Evolutionary conservation across 2,888 invertebrate species (phyloP).

Genomic region (Caenorhabditis zanzibari): DNA sequence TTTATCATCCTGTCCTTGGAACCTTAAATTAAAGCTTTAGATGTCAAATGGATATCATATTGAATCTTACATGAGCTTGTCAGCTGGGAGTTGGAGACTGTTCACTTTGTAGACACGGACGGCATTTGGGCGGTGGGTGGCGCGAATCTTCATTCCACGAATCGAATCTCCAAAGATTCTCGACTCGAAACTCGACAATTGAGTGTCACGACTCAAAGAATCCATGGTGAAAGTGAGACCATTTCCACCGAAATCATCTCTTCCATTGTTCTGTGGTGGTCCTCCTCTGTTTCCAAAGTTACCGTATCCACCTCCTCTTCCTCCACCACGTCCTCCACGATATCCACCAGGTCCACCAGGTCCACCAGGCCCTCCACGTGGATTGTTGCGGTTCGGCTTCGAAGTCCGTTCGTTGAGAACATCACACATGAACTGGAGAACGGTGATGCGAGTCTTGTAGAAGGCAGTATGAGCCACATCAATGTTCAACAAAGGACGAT

Average conservation of each 20-base stretch:
- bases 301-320: constrained; percentile 46
- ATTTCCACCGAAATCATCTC: constrained; percentile 56
- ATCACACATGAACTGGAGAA: constrained; percentile 81
- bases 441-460: constrained; percentile 78
- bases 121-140: constrained; percentile 75
- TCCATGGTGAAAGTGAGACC: constrained; percentile 65
- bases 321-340: constrained; percentile 55
- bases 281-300: constrained; percentile 55
- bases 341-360: constrained; percentile 56
- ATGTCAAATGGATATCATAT: background rate
- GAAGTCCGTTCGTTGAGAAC: constrained; percentile 73
- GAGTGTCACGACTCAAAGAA: constrained; percentile 68
- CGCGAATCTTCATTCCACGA: constrained; percentile 77
- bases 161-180: constrained; percentile 75
- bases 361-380: constrained; percentile 51
- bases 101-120: constrained; percentile 81
- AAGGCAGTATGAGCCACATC: constrained; percentile 81
- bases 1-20: constrained; percentile 72
- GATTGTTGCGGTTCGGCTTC: constrained; percentile 42
- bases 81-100: constrained; percentile 76
- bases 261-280: constrained; percentile 13
- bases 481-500: constrained; percentile 77
- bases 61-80: constrained; percentile 69
- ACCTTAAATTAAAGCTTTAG: constrained; percentile 53
- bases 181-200: constrained; percentile 73